Evolutionary conservation across 2,797 vertebrate genomes (phyloP), one percentile per base, ranked within the genome.

Genomic region (Pantherophis vulpinus): DNA sequence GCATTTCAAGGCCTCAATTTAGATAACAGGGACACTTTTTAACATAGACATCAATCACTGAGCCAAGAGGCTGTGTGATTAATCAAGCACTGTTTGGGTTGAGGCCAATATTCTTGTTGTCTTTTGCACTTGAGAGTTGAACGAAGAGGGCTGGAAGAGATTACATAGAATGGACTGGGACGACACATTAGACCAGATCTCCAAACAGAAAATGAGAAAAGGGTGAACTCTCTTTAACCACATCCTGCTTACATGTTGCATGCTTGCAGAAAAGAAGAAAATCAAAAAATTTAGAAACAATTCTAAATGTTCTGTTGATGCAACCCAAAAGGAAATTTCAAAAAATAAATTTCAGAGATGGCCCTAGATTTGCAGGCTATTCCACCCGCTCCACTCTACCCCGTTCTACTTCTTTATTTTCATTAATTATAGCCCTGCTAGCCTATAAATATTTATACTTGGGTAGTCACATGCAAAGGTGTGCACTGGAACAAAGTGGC

Each of bases 31-130:
- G 98, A 98, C 98, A 98, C 98, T 98, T 93, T 98, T 98, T 97
- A 96, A 97, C 97, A 97, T 97, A 98, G 98, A 98, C 98, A 97
- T 98, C 98, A 98, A 98, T 98, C 97, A 96, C 93, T 96, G 96
- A 98, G 98, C 98, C 98, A 98, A 97, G 96, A 98, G 98, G 98
- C 95, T 98, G 96, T 96, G 97, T 96, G 97, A 99, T 99, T 98
- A 98, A 99, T 99, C 99, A 99, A 98, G 98, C 88, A 98, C 97
- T 98, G 98, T 99, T 99, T 99, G 98, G 98, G 98, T 98, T 98
- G 98, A 4, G 94, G 97, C 98, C 97, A 98, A 98, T 99, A 98
- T 97, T 98, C 98, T 98, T 98, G 98, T 97, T 98, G 97, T 98
- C 98, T 98, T 98, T 98, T 98, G 98, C 98, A 60, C 66, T 61